Conservation (phyloP, 2,113 vertebrate genomes). For the Daboia siamensis region DNA sequence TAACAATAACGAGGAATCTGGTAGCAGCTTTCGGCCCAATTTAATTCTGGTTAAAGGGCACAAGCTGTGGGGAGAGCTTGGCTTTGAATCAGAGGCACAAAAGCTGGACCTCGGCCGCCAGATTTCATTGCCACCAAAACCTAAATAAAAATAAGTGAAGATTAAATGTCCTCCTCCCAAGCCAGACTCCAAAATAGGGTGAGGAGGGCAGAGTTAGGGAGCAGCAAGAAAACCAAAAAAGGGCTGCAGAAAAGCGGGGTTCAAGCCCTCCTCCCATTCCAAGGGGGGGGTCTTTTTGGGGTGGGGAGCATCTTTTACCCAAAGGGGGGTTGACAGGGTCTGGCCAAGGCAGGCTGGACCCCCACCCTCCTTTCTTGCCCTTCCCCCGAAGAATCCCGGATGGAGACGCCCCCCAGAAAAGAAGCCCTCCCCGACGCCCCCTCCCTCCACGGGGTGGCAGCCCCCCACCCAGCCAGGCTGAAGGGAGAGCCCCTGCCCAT, state of each 20-base stretch:
- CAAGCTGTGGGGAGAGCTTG: neutral
- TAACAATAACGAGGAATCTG: neutral
- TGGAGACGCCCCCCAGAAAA: neutral
- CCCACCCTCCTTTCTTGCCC: neutral
- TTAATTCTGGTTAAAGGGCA: neutral
- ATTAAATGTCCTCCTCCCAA: neutral
- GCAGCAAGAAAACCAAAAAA: neutral
- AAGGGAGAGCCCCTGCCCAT: neutral
- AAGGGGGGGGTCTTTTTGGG: neutral
- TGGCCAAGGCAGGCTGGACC: neutral
- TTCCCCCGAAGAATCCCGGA: neutral
- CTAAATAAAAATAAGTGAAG: neutral
- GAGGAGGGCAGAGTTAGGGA: neutral
- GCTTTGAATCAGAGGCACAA: neutral
- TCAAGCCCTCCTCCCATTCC: neutral
- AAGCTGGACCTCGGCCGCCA: neutral
- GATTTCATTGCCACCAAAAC: neutral
- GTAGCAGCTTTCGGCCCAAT: neutral
- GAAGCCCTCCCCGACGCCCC: neutral
- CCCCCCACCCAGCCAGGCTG: neutral
- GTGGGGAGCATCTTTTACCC: neutral
- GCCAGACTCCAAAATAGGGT: accelerated
- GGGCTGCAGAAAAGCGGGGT: neutral
- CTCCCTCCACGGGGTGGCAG: too few species aligned
- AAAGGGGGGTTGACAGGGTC: neutral